Evolutionary conservation across 2,888 invertebrate genomes (phyloP), one percentile per base, ranked within the genome.

Genomic region (Drosophila algonquin): DNA sequence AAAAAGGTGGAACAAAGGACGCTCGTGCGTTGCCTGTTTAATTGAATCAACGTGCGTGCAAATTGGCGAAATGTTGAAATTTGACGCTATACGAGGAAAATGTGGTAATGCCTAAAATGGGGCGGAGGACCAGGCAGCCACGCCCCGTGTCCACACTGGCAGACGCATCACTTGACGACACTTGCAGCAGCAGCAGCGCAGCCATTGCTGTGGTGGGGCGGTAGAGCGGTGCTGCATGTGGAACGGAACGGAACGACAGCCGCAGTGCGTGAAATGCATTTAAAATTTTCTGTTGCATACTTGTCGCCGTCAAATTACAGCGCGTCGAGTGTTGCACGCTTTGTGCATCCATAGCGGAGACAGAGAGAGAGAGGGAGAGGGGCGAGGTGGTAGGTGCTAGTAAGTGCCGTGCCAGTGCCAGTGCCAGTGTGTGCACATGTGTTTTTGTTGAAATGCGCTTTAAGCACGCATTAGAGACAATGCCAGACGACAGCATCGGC

Each of bases 251-350:
- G 47, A 21, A 46, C 79, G 70, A 81, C 87, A 84, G 72, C 72
- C 78, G 73, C 77, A 81, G 76, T 81, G 81, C 77, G 78, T 85
- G 77, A 77, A 83, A 81, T 86, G 88, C 85, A 86, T 85, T 83
- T 86, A 77, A 76, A 76, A 79, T 76, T 70, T 81, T 81, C 63
- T 73, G 81, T 74, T 78, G 85, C 85, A 79, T 79, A 84, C 81
- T 82, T 84, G 64, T 68, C 73, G 74, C 76, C 81, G 71, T 80
- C 86, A 75, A 82, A 86, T 82, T 87, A 78, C 80, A 76, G 71
- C 67, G 55, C 75, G 70, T 72, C 72, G 69, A 83, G 81, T 75
- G 79, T 48, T 48, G 62, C 51, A 30, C 65, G 68, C 76, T 73
- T 68, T 77, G 57, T 69, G 56, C 56, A 51, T 18, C 14, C 45